phyloP scores from a whole-genome alignment of 2,113 vertebrate genomes.

The Plotosus lineatus region DNA sequence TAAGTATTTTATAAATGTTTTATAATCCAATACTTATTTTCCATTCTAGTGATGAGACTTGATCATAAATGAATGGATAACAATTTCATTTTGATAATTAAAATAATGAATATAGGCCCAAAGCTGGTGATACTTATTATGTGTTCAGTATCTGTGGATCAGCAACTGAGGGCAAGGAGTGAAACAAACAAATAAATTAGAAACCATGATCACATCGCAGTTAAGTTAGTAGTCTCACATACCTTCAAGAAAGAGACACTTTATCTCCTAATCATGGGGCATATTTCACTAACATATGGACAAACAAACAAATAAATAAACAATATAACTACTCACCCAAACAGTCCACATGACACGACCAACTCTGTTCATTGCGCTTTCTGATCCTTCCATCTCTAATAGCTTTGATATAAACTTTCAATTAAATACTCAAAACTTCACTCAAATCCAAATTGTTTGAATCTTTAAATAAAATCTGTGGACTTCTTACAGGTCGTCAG shows the following conservation, averaged over 20 bases:
- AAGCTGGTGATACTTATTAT: neutral
- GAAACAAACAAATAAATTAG: neutral
- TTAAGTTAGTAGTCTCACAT: neutral
- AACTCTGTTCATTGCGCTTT: constrained; percentile 45
- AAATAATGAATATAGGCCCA: neutral
- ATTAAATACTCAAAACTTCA: neutral
- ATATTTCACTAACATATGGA: neutral
- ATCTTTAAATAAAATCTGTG: neutral
- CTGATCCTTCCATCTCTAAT: constrained; percentile 62
- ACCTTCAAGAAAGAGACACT: neutral
- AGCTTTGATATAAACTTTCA: neutral
- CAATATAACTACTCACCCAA: constrained; percentile 65
- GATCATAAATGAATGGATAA: neutral
- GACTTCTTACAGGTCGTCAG: neutral
- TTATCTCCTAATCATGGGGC: neutral
- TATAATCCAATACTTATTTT: neutral
- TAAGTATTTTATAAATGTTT: too few relatives aligned
- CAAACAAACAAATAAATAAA: neutral
- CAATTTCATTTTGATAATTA: neutral
- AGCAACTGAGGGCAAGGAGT: neutral
- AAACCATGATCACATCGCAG: neutral
- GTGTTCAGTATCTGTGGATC: neutral
- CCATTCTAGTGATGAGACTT: neutral
- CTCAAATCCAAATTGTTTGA: neutral
- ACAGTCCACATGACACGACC: constrained; percentile 68